Evolutionary conservation across 2,113 vertebrate genomes (phyloP).

Genomic region (Aptenodytes forsteri): DNA sequence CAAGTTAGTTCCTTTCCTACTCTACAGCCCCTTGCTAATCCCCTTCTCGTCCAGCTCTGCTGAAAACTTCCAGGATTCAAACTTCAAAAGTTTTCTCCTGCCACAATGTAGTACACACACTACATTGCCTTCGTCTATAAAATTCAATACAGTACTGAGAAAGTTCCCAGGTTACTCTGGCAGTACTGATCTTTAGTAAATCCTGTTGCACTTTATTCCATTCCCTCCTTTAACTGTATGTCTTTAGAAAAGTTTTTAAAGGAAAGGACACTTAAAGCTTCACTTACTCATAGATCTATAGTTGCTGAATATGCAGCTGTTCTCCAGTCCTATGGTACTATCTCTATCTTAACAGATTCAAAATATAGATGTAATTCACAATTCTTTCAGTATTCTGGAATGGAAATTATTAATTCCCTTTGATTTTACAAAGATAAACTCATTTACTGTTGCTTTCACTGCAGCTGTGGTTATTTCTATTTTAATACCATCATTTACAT

Average conservation of each 20-base stretch:
- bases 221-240: neutral
- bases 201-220: neutral
- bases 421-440: slow-evolving; percentile 9
- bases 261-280: neutral
- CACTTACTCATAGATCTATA: neutral
- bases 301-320: neutral
- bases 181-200: neutral
- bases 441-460: neutral
- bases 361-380: neutral
- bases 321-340: neutral
- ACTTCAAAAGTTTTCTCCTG: neutral
- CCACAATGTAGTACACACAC: neutral
- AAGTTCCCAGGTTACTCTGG: neutral
- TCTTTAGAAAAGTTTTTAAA: neutral
- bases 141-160: neutral
- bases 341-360: neutral
- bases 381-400: neutral
- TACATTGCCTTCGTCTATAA: neutral
- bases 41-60: neutral
- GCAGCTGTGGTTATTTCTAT: neutral
- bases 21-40: neutral
- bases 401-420: neutral
- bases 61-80: neutral
- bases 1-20: neutral
- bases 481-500: neutral